These are phyloP conservation scores for Drosophila putrida DNA, from an alignment of 2,888 invertebrate genomes.

Conservation along the genomic window DNA sequence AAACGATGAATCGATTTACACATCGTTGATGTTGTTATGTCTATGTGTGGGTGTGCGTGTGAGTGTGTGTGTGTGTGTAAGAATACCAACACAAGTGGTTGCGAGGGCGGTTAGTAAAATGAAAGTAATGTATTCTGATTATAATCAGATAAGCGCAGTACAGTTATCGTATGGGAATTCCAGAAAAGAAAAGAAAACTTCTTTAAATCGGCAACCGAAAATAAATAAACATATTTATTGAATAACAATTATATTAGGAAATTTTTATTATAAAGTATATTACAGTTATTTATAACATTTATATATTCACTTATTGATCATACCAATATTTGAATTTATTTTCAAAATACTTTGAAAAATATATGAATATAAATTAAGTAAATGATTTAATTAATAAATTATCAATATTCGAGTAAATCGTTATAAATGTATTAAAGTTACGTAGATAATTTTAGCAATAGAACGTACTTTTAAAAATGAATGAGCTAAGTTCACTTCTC, in stretches of 20 bases:
- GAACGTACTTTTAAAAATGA: no score
- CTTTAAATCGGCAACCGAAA: background rate
- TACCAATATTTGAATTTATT: background rate
- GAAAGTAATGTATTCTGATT: conserved; percentile 15
- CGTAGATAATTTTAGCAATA: no score
- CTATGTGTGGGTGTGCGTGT: conserved; percentile 16
- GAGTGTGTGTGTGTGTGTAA: conserved; percentile 22
- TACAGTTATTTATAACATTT: no score
- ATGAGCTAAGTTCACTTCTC: no score
- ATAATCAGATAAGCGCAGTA: conserved; percentile 7
- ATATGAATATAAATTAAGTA: no score
- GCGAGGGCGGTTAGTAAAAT: conserved; percentile 52
- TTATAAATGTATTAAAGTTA: no score
- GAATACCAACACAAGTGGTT: conserved; percentile 40
- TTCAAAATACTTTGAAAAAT: background rate
- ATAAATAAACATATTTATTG: background rate
- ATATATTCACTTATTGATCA: no score
- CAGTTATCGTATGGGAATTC: background rate
- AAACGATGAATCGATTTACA: conserved; percentile 80
- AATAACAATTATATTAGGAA: background rate
- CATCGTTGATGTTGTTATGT: conserved; percentile 59
- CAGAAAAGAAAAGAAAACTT: background rate
- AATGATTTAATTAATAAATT: no score
- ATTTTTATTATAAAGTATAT: background rate
- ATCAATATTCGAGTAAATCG: no score